Conservation (phyloP, 1,140 invertebrate species). For the Atta cephalotes region DNA sequence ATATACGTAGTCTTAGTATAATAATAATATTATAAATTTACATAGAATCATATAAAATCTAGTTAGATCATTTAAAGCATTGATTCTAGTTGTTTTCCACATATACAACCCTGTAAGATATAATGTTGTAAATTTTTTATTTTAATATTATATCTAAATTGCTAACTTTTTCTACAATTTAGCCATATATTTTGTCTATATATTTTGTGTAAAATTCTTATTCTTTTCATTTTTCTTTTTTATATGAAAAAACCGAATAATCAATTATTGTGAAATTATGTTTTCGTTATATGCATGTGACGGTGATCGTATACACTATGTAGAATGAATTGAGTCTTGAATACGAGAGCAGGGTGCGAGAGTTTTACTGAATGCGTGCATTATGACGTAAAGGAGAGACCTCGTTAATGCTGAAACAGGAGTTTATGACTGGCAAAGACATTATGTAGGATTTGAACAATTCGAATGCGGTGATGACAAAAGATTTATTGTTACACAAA, state of each 20-base stretch:
- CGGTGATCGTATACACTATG: no score
- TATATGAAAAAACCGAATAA: not conserved
- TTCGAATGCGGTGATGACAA: not conserved
- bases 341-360: slow-evolving; percentile 15
- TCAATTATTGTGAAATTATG: slow-evolving; percentile 5
- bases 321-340: slow-evolving; percentile 8
- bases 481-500: slow-evolving; percentile 11
- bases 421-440: slow-evolving; percentile 72
- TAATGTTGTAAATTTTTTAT: not conserved
- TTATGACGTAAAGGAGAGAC: slow-evolving; percentile 74
- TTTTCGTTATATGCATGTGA: not conserved
- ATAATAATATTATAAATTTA: no score
- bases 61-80: no score
- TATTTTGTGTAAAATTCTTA: not conserved
- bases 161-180: not conserved
- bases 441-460: slow-evolving; percentile 59
- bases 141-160: not conserved
- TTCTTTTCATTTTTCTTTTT: not conserved
- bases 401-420: slow-evolving; percentile 78
- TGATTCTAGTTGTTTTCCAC: no score
- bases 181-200: no score
- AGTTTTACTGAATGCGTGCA: slow-evolving; percentile 74
- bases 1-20: no score
- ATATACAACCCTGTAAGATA: no score
- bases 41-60: no score